Evolutionary conservation across 2,888 invertebrate genomes (phyloP).

Genomic region (Ashinkailepas kermadecensis): DNA sequence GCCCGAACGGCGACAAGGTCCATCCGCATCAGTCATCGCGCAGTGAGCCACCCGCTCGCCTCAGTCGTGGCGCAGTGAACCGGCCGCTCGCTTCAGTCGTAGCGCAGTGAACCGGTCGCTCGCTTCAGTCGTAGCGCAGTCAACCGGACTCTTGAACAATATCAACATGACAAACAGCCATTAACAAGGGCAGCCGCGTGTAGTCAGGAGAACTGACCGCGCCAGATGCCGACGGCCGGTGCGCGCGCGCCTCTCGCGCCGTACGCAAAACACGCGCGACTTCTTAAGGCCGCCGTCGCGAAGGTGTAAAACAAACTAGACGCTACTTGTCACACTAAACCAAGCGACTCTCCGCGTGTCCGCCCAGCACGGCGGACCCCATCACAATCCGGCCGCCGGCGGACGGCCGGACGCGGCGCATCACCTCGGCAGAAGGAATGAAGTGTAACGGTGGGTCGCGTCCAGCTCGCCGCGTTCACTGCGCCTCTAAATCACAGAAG

Average conservation of each 20-base stretch:
- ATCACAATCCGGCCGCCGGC: slow-evolving; percentile 32
- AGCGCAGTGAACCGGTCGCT: not conserved
- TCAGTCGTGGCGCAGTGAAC: not conserved
- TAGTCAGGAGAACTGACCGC: no score
- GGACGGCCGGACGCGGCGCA: slow-evolving; percentile 37
- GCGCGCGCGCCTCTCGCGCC: not conserved
- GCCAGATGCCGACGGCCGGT: no score
- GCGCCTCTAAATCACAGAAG: slow-evolving; percentile 15
- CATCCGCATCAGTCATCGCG: not conserved
- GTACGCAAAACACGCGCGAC: not conserved
- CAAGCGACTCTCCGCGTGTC: not conserved
- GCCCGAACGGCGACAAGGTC: not conserved
- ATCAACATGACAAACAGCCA: not conserved
- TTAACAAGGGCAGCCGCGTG: no score
- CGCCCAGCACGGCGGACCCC: slow-evolving; percentile 30
- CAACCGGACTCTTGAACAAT: not conserved
- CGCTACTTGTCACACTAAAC: slow-evolving; percentile 20
- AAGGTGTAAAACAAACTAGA: slow-evolving; percentile 21
- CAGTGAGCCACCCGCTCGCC: not conserved
- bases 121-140: not conserved
- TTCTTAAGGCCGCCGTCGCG: slow-evolving; percentile 3
- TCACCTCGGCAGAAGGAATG: slow-evolving; percentile 32
- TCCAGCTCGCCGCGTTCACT: slow-evolving; percentile 22
- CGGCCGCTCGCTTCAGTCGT: not conserved
- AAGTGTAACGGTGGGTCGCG: not conserved